phyloP scores from a whole-genome alignment of 2,888 invertebrate genomes.

The Agonum fuliginosum region DNA sequence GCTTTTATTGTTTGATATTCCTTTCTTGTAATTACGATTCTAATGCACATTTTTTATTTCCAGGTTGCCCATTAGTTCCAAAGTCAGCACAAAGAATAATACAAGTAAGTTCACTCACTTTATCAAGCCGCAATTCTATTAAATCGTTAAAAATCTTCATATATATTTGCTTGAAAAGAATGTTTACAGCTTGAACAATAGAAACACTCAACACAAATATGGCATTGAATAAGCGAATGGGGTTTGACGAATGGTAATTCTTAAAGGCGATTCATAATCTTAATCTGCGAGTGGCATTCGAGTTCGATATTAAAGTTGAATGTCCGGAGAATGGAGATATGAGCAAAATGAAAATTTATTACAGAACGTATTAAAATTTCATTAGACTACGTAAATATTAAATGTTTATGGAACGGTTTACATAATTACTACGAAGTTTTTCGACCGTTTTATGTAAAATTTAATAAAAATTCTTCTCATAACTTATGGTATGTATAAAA shows the following conservation, averaged over 20 bases:
- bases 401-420: background rate
- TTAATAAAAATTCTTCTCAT: background rate
- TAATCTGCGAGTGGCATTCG: background rate
- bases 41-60: background rate
- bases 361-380: background rate
- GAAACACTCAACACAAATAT: background rate
- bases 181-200: background rate
- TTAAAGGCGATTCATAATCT: conserved; percentile 1
- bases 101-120: conserved; percentile 17
- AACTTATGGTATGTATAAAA: background rate
- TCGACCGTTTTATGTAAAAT: background rate
- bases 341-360: background rate
- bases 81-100: conserved; percentile 4
- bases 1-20: too few relatives aligned
- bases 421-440: background rate
- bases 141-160: background rate
- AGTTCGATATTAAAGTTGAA: background rate
- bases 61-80: background rate
- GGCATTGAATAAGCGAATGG: background rate
- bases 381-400: background rate
- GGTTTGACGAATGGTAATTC: background rate
- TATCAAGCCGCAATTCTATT: background rate
- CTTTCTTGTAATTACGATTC: background rate
- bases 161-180: conserved; percentile 14
- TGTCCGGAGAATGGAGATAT: background rate